Base-by-base conservation (phyloP, 37 sponge, comb jelly and placozoan species). In the Haliclona indistincta region DNA sequence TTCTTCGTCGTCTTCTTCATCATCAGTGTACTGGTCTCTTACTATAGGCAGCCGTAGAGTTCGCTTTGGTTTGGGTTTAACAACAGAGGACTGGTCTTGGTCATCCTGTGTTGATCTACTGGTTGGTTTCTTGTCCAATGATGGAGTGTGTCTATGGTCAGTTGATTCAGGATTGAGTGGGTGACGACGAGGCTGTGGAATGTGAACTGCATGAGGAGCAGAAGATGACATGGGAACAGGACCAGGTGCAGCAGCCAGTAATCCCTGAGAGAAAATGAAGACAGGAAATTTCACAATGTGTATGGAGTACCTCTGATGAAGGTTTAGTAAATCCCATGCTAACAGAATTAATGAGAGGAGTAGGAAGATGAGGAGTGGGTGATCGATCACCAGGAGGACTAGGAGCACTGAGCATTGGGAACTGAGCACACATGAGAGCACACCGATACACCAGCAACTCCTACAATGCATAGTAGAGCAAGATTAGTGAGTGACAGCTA, bases 341-440 rank as follows among this genome's bases (percentile, higher is more conserved):
- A n/a, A n/a, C n/a, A n/a, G n/a, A n/a, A n/a, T n/a, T n/a, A n/a
- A n/a, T n/a, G n/a, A 79, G 86, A 20, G 73, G 74, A 23, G 54
- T 15, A 20, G 81, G 81, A 4, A 71, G 81, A 2, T 67, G 42
- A 17, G 91, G 85, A 42, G 81, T 49, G 45, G 86, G 86, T 39
- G 91, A 77, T 10, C 54, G 62, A 11, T 81, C 81, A 1, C 81
- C 86, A 38, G 91, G 91, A 38, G 91, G 91, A 38, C 44, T 36
- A n/a, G 91, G 91, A n/a, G 91, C 91, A 73, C 91, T 90, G 40
- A 90, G 78, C 73, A 90, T 82, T 30, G 91, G 86, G 51, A 84
- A 90, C 82, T 90, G 91, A 28, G 91, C 81, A 66, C 86, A 90
- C 86, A 84, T 84, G 1, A 90, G 81, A 28, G 86, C 78, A 77